phyloP scores from a whole-genome alignment of 2,888 invertebrate species.

The Brenthis hecate region DNA sequence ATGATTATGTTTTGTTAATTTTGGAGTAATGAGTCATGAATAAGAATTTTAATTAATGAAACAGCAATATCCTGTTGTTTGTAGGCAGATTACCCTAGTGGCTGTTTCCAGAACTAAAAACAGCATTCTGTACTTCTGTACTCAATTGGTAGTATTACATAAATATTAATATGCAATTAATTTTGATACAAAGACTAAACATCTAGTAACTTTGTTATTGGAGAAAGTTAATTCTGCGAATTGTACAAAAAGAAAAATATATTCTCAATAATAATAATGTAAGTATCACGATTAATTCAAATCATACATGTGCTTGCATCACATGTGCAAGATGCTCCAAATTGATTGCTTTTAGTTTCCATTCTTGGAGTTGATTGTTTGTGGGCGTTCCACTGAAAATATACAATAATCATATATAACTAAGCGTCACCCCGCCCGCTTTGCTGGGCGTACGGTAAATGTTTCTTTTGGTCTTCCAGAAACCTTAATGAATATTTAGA shows the following conservation, averaged over 20 bases:
- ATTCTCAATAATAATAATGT: not conserved
- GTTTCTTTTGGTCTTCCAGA: too few relatives aligned
- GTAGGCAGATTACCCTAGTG: too few relatives aligned
- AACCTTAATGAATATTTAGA: not conserved
- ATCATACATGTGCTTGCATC: constrained; percentile 55
- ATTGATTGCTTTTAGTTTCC: constrained; percentile 53
- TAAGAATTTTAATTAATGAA: too few relatives aligned
- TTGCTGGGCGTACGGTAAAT: too few relatives aligned
- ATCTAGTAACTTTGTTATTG: too few relatives aligned
- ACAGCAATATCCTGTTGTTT: too few relatives aligned
- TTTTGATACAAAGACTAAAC: too few relatives aligned
- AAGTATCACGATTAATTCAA: not conserved
- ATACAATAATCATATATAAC: not conserved
- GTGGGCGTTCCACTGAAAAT: constrained; percentile 49
- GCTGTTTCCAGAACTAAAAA: not conserved
- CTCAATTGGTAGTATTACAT: too few relatives aligned
- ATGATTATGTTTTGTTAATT: not conserved
- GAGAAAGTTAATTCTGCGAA: too few relatives aligned
- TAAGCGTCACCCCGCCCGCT: too few relatives aligned
- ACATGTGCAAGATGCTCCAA: constrained; percentile 39
- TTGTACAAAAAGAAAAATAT: too few relatives aligned
- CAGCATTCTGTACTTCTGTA: not conserved
- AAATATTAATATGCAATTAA: too few relatives aligned
- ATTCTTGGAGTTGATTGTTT: constrained; percentile 42
- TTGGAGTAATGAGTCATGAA: not conserved